Evolutionary conservation across 2,797 vertebrate genomes (phyloP), one percentile per base, ranked within the genome.

Genomic region (Ctenopoma multispine): DNA sequence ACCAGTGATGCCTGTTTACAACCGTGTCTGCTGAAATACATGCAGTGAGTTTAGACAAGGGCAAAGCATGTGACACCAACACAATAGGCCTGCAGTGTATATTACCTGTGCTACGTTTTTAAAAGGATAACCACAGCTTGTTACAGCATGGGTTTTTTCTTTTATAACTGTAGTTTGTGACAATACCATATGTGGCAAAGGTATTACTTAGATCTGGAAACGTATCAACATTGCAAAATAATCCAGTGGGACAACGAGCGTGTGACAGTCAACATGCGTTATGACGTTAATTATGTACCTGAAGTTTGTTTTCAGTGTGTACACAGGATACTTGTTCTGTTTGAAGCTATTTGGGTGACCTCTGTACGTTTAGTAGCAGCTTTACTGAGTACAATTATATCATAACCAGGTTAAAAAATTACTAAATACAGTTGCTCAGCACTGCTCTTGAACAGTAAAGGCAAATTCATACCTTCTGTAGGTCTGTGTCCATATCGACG

Each of bases 1-100:
- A 62, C 23, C 43, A 71, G 24, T 15, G n/a, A 43, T 41, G 44
- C 47, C 56, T 72, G 51, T 77, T 85, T 69, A 79, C 38, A 4
- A 9, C 49, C 24, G 24, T 34, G 38, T 18, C 50, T 71, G 59
- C 60, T 66, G 50, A 72, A 74, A 75, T 57, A 48, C 44, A 61
- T 36, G 36, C 67, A 56, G 54, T 1, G 0, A 21, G 31, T 49
- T 67, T 21, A 46, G 31, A 59, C 0, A 0, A 49, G 63, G 66
- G 62, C 59, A 79, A 24, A 59, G n/a, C 34, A 48, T 21, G 61
- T 17, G 2, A 43, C 41, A 53, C 5, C 5, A 10, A 15, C 24
- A 3, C 31, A 47, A 50, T 0, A n/a, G 2, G 41, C 44, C 10
- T 24, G 5, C 23, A 47, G 34, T 8, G 36, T 43, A n/a, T 55